phyloP scores from a whole-genome alignment of 2,797 vertebrate species.

The Siniperca scherzeri region DNA sequence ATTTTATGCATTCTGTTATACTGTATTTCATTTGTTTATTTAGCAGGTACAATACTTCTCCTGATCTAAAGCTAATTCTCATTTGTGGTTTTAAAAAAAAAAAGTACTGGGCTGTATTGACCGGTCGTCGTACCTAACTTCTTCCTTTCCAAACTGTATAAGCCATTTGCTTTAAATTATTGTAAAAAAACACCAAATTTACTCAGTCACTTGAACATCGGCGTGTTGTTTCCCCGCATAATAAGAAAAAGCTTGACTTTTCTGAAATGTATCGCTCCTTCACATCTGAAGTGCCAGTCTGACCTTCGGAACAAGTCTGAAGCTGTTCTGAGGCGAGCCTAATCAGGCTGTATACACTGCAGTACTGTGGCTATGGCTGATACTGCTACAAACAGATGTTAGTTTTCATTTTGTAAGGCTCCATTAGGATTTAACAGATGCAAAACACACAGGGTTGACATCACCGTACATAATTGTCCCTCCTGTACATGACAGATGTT shows the following conservation, averaged over 20 bases:
- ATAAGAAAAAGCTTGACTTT: neutral
- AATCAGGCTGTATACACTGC: slow-evolving; percentile 31
- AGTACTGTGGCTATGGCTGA: slow-evolving; percentile 16
- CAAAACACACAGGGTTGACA: slow-evolving; percentile 65
- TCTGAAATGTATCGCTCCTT: neutral
- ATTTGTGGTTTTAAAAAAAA: neutral
- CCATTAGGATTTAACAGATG: slow-evolving; percentile 69
- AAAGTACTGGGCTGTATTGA: neutral
- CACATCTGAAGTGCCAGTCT: slow-evolving; percentile 7
- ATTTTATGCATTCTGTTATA: neutral
- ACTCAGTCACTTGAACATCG: neutral
- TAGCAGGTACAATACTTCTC: neutral
- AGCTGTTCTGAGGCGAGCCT: slow-evolving; percentile 24
- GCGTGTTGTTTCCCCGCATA: neutral
- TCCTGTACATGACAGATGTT: slow-evolving; percentile 74
- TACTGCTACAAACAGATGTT: slow-evolving; percentile 71
- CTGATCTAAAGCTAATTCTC: neutral
- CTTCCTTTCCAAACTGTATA: neutral
- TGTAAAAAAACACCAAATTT: neutral
- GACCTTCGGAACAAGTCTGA: slow-evolving; percentile 39
- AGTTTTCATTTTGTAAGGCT: slow-evolving; percentile 53
- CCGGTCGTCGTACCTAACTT: too few species aligned
- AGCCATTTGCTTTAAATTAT: neutral
- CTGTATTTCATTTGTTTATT: neutral
- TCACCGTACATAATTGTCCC: slow-evolving; percentile 65